These are phyloP conservation scores for Seladonia tumulorum DNA, from an alignment of 2,888 invertebrate species.

Conservation along the genomic window DNA sequence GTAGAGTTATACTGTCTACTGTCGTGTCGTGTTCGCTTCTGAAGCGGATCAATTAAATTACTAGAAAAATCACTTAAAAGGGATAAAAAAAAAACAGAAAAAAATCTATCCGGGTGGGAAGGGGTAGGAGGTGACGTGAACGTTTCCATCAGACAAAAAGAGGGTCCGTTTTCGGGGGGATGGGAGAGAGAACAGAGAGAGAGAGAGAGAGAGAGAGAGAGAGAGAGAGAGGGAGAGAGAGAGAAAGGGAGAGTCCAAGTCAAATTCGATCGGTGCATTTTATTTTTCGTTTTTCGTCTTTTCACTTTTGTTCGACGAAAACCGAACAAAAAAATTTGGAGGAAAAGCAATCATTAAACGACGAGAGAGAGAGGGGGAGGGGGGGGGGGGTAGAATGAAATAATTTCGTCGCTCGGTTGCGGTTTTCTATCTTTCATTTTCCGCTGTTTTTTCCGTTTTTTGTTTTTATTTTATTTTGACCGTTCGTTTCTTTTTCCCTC, in stretches of 20 bases:
- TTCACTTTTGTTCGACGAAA: not conserved
- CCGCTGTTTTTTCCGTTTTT: not conserved
- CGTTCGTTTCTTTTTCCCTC: not conserved
- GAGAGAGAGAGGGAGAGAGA: not conserved
- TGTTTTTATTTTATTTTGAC: not conserved
- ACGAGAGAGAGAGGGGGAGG: too few relatives aligned
- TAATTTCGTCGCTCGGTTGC: slow-evolving; percentile 23
- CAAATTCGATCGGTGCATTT: slow-evolving; percentile 44
- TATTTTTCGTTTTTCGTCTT: not conserved
- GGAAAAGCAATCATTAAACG: not conserved
- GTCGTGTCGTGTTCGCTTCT: slow-evolving; percentile 11
- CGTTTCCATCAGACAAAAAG: not conserved
- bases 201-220: slow-evolving; percentile 7
- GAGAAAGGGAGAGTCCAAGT: slow-evolving; percentile 43
- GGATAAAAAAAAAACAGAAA: not conserved
- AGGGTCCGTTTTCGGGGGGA: not conserved
- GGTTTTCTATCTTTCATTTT: not conserved
- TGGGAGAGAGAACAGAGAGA: not conserved
- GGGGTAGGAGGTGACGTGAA: slow-evolving; percentile 4
- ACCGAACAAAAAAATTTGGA: not conserved
- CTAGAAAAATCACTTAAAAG: slow-evolving; percentile 28
- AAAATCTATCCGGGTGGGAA: slow-evolving; percentile 2
- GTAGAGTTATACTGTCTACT: slow-evolving; percentile 29
- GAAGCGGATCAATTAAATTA: slow-evolving; percentile 48
- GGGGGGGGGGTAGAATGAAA: not conserved